phyloP scores from a whole-genome alignment of 2,797 vertebrate genomes.

The Sebastolobus alascanus region DNA sequence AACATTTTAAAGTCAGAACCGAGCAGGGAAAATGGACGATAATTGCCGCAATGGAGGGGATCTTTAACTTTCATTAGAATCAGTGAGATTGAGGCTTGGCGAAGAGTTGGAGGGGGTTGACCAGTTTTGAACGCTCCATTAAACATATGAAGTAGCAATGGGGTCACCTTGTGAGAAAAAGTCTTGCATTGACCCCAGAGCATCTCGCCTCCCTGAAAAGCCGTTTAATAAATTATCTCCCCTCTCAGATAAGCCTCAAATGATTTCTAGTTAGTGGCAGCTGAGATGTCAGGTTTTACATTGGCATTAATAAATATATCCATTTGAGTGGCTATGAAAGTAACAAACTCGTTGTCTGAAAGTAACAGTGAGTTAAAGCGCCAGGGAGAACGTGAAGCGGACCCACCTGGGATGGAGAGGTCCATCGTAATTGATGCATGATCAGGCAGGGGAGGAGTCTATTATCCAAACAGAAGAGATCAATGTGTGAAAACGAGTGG shows the following conservation, averaged over 20 bases:
- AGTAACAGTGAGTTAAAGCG: not conserved
- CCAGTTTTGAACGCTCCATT: not conserved
- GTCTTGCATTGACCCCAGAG: not conserved
- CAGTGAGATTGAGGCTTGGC: not conserved
- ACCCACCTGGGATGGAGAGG: not conserved
- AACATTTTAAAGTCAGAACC: not conserved
- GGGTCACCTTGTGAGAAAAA: not conserved
- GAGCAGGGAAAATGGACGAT: not conserved
- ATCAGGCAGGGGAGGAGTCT: not conserved
- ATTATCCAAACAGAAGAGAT: not conserved
- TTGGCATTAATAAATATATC: not conserved
- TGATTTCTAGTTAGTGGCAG: not conserved
- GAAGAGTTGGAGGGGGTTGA: not conserved
- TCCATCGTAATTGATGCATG: not conserved
- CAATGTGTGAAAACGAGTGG: not conserved
- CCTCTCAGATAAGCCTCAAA: not conserved
- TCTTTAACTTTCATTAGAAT: constrained; percentile 1
- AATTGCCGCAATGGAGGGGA: not conserved
- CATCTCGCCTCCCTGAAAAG: not conserved
- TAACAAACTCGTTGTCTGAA: not conserved
- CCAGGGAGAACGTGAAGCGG: not conserved
- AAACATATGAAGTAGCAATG: not conserved
- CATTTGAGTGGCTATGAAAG: not conserved
- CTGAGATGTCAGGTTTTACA: not conserved
- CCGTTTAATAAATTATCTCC: not conserved